A percentile compares a stretch with the other conserved stretches of the same genome.
phyloP scores from a whole-genome alignment of 2,113 vertebrate genomes.

The Hoplias malabaricus region DNA sequence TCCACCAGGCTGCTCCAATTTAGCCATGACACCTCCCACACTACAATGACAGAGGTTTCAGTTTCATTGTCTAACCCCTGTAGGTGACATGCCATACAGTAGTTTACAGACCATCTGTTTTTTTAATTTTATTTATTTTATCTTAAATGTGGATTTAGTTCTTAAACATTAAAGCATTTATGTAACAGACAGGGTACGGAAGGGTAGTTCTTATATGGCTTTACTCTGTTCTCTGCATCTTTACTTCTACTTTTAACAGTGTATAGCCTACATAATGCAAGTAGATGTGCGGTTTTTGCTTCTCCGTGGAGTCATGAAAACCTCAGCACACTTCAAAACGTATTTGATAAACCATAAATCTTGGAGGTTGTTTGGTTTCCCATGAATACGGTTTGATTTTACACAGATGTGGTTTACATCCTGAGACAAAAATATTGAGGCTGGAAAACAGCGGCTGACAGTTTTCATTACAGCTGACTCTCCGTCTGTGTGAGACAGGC shows the following conservation, averaged over 20 bases:
- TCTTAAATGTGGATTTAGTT: no score
- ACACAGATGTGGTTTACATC: neutral
- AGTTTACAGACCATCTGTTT: no score
- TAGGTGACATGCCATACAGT: neutral
- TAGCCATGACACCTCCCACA: no score
- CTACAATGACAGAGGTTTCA: no score
- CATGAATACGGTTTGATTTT: neutral
- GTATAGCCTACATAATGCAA: constrained; percentile 3
- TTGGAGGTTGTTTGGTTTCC: neutral
- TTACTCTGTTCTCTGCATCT: neutral
- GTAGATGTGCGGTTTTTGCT: neutral
- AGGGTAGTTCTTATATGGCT: neutral
- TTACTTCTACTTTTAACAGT: neutral
- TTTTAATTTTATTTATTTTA: no score
- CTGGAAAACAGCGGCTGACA: constrained; percentile 2
- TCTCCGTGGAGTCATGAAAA: neutral
- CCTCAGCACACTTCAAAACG: neutral
- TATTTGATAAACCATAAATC: constrained; percentile 13
- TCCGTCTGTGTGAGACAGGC: constrained; percentile 43
- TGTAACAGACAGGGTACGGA: neutral
- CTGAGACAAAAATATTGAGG: constrained; percentile 8
- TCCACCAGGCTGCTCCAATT: no score
- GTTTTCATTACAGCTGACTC: constrained; percentile 59
- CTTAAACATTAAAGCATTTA: neutral
- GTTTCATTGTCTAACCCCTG: no score